Evolutionary conservation across 2,113 vertebrate species (phyloP), one percentile per base, ranked within the genome.

Genomic region (Ariopsis seemanni): DNA sequence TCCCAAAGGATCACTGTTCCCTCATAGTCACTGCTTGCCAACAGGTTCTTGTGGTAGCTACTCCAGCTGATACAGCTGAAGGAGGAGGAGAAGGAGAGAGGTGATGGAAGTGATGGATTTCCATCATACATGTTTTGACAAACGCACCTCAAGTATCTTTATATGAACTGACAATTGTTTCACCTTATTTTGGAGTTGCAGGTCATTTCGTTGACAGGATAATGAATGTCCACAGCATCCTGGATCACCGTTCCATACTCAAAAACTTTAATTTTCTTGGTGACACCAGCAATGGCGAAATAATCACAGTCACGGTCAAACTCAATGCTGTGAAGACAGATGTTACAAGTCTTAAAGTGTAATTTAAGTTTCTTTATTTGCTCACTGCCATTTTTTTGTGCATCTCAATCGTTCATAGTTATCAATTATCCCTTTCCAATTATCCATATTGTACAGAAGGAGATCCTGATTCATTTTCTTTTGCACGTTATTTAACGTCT

Each of bases 141-240:
- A 42, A 20, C 48, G 17, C 20, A 83, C n/a, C 4, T 71, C 15
- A 82, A 78, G 50, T 72, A 83, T 63, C 55, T 83, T 58, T 67
- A 42, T 27, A 25, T 63, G 42, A 74, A 72, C 50, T 62, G 15
- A 72, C 17, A 57, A n/a, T 63, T 75, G 58, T 72, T 75, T 83
- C 93, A 99, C 98, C 98, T 99, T 96, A 99, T 99, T 97, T 99
- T 99, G 85, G 98, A 99, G 96, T 99, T 99, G 94, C 98, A 99
- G 74, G 98, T 99, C 98, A 99, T 99, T 95, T 99, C 98, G 85
- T 99, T 99, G 91, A 99, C 97, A 14, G 98, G 98, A 92, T 99
- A 99, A 92, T 99, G 98, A 94, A 99, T 99, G 95, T 99, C 98
- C 93, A 99, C 98, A 0, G 98, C 98, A 4, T 99, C 98, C 94